Conservation (phyloP, 2,797 vertebrate genomes). For the Valencia hispanica region DNA sequence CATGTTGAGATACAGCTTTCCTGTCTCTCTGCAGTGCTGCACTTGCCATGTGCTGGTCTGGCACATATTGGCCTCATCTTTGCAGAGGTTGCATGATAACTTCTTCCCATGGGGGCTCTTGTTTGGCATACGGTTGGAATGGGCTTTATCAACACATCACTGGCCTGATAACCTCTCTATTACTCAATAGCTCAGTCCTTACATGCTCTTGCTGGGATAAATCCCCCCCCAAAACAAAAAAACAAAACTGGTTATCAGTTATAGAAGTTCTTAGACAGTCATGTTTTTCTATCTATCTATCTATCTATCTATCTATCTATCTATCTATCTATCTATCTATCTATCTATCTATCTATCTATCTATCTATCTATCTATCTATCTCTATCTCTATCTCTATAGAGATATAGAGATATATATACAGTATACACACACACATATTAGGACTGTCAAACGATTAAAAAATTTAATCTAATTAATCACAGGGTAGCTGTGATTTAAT, state of each 20-base stretch:
- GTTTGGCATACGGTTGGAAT: slow-evolving; percentile 40
- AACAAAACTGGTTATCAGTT: slow-evolving; percentile 2
- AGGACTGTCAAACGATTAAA: too few species aligned
- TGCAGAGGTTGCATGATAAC: slow-evolving; percentile 56
- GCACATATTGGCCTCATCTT: slow-evolving; percentile 55
- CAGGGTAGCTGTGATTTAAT: too few species aligned
- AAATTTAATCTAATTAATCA: too few species aligned
- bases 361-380: too few species aligned
- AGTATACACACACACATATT: too few species aligned
- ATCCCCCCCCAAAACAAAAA: slow-evolving; percentile 13
- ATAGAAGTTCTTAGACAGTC: slow-evolving; percentile 3
- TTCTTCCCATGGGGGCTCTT: slow-evolving; percentile 37
- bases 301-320: too few species aligned
- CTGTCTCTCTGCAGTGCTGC: slow-evolving; percentile 43
- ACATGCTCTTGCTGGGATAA: slow-evolving; percentile 19
- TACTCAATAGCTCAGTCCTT: slow-evolving; percentile 20
- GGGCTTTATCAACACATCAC: slow-evolving; percentile 32
- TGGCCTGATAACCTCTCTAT: slow-evolving; percentile 36
- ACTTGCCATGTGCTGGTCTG: slow-evolving; percentile 55
- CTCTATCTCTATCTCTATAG: too few species aligned
- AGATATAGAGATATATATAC: too few species aligned
- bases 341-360: too few species aligned
- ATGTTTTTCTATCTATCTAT: too few species aligned
- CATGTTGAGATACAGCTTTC: slow-evolving; percentile 54
- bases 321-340: too few species aligned